Percentiles rank a stretch among this genome's conserved stretches.
These are phyloP conservation scores for Micrastur ruficollis DNA, from an alignment of 2,797 vertebrate genomes.

Conservation along the genomic window DNA sequence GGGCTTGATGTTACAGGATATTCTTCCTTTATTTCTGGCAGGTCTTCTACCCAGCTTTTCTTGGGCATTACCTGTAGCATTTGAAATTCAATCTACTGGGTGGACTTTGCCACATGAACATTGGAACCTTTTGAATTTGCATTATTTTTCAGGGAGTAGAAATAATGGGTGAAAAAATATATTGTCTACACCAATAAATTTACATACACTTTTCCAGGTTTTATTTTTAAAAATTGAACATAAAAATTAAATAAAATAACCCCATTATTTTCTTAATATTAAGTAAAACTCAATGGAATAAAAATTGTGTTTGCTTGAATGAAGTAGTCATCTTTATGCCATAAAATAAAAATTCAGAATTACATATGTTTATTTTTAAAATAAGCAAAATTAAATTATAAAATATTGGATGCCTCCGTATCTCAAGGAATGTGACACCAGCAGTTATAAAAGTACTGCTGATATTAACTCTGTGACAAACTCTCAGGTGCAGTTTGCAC, in stretches of 20 bases:
- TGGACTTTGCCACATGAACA: background rate
- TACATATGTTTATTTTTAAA: constrained; percentile 58
- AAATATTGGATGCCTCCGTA: constrained; percentile 52
- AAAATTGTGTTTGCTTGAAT: constrained; percentile 21
- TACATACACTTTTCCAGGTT: background rate
- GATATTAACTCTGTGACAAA: constrained; percentile 62
- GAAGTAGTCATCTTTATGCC: background rate
- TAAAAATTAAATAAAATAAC: background rate
- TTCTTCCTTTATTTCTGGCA: background rate
- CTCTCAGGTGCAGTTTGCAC: constrained; percentile 42
- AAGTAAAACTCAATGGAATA: constrained; percentile 14
- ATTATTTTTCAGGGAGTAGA: background rate
- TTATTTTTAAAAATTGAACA: background rate
- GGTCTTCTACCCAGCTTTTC: background rate
- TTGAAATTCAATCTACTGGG: background rate
- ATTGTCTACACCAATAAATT: background rate
- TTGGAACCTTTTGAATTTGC: background rate
- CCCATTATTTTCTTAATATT: background rate
- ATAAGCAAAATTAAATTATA: constrained; percentile 55
- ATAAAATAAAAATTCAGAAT: constrained; percentile 46
- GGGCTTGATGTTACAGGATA: background rate
- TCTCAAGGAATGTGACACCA: constrained; percentile 59
- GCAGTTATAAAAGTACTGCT: constrained; percentile 41
- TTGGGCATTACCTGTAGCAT: background rate
- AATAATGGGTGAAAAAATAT: background rate